Evolutionary conservation across 1,140 invertebrate genomes (phyloP), one percentile per base, ranked within the genome.

Genomic region (Seison nebaliae): DNA sequence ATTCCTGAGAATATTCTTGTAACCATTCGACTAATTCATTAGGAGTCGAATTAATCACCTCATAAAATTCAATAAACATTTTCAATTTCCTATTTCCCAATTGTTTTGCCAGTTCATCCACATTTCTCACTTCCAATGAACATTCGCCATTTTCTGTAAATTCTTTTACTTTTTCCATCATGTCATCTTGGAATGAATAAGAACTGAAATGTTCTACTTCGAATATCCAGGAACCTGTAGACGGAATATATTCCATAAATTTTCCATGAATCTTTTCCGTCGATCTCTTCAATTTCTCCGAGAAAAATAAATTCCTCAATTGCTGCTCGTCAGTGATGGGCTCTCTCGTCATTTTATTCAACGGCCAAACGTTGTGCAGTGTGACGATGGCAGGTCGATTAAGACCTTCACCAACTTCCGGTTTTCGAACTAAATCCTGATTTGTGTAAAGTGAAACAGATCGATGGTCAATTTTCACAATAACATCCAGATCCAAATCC

Each of bases 141-240:
- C n/a, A n/a, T n/a, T n/a, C n/a, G n/a, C n/a, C n/a, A n/a, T n/a
- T n/a, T n/a, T n/a, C n/a, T n/a, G n/a, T n/a, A n/a, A n/a, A n/a
- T n/a, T n/a, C n/a, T n/a, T n/a, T n/a, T n/a, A n/a, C n/a, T n/a
- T n/a, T n/a, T n/a, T n/a, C n/a, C n/a, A n/a, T n/a, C n/a, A n/a
- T n/a, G n/a, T n/a, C n/a, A n/a, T n/a, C n/a, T n/a, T n/a, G n/a
- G n/a, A n/a, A n/a, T n/a, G n/a, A n/a, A n/a, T n/a, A n/a, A n/a
- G n/a, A n/a, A 15, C 31, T 31, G 28, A 40, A 40, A 17, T 40
- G 38, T 34, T 40, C 28, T 8, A 74, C 73, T 52, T 74, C 72
- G 55, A 70, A 70, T 28, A 67, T 80, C 86, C 86, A 96, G 14
- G 79, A 83, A 6, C 88, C 88, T 24, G 78, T 88, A 51, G 79